These are phyloP conservation scores for Cossypha dichroa DNA, from an alignment of 2,797 vertebrate species.

Conservation along the genomic window DNA sequence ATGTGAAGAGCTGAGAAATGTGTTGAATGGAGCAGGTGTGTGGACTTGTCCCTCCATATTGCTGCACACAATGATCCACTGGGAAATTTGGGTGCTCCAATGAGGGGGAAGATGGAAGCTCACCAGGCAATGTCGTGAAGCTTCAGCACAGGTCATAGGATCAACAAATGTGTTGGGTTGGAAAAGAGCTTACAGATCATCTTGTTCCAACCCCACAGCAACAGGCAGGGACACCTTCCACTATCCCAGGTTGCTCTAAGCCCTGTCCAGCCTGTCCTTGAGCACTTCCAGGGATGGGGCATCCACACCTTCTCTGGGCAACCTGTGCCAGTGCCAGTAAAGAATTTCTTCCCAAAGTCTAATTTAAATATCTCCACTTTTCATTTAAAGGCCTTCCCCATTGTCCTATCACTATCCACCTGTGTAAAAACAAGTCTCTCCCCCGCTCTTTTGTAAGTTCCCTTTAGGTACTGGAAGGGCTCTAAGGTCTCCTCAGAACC, in stretches of 20 bases:
- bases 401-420: neutral
- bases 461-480: neutral
- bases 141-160: neutral
- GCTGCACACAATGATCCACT: neutral
- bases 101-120: neutral
- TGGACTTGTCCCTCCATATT: neutral
- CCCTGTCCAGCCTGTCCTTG: neutral
- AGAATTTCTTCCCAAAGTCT: neutral
- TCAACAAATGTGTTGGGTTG: neutral
- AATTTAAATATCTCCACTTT: neutral
- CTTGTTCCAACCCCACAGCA: neutral
- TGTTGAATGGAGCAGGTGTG: neutral
- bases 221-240: neutral
- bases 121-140: fast-evolving
- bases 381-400: neutral
- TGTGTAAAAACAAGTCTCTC: neutral
- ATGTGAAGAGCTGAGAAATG: neutral
- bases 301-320: neutral
- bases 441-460: neutral
- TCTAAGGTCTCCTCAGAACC: neutral
- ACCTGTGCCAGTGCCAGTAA: neutral
- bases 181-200: neutral
- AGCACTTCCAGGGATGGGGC: neutral
- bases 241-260: fast-evolving
- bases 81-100: neutral